phyloP scores from a whole-genome alignment of 2,888 invertebrate species.

The Shargacucullia verbasci region DNA sequence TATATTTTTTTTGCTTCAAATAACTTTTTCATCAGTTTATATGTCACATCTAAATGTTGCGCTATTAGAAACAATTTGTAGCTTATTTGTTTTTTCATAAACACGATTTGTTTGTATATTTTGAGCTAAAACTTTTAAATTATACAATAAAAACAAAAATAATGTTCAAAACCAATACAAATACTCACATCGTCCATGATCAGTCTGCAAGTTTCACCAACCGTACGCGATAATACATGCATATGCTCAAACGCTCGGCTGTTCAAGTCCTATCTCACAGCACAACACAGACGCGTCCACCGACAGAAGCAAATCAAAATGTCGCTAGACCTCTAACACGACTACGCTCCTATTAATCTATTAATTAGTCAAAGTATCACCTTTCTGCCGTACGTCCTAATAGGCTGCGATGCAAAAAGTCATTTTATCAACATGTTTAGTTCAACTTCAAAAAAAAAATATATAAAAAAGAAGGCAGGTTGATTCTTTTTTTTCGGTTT shows the following conservation, averaged over 20 bases:
- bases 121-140: too few species aligned
- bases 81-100: too few species aligned
- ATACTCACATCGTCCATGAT: conserved; percentile 11
- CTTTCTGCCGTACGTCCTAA: conserved; percentile 87
- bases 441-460: conserved; percentile 38
- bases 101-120: too few species aligned
- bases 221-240: conserved; percentile 35
- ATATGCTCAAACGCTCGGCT: conserved; percentile 46
- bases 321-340: conserved; percentile 59
- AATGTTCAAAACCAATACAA: neutral
- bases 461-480: conserved; percentile 35
- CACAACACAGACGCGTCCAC: conserved; percentile 55
- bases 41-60: too few species aligned
- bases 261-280: conserved; percentile 47
- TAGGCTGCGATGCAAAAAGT: conserved; percentile 86
- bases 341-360: conserved; percentile 56
- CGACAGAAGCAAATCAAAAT: conserved; percentile 58
- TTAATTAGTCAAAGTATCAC: conserved; percentile 73
- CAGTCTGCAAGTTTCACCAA: conserved; percentile 19
- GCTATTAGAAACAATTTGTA: too few species aligned
- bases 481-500: conserved; percentile 24
- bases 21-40: too few species aligned
- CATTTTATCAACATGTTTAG: conserved; percentile 64
- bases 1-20: too few species aligned
- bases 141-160: too few species aligned